Percentiles rank a stretch among this genome's conserved stretches.
phyloP scores from a whole-genome alignment of 1,140 invertebrate genomes.

The Hypothenemus hampei region DNA sequence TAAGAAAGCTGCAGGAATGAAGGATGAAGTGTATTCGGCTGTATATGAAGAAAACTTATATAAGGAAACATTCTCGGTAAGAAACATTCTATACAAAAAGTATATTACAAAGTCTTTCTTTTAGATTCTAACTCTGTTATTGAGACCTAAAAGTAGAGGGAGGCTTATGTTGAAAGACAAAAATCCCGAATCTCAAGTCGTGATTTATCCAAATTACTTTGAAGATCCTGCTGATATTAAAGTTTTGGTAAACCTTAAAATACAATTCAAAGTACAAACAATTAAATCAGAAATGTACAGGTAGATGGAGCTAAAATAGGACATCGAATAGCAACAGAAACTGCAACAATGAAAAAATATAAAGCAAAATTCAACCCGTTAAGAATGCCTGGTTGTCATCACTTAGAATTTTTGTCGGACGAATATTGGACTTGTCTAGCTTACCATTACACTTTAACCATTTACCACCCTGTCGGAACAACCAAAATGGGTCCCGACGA shows the following conservation, averaged over 20 bases:
- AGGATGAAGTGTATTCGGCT: constrained; percentile 60
- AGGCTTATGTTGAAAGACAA: constrained; percentile 58
- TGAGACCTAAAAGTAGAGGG: constrained; percentile 72
- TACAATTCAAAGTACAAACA: neutral
- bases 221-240: constrained; percentile 60
- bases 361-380: constrained; percentile 59
- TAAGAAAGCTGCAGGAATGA: constrained; percentile 60
- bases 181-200: constrained; percentile 67
- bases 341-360: constrained; percentile 57
- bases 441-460: constrained; percentile 60
- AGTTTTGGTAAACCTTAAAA: constrained; percentile 51
- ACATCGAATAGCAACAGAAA: constrained; percentile 54
- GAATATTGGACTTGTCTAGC: constrained; percentile 69
- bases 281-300: constrained; percentile 41
- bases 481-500: constrained; percentile 68
- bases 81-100: neutral
- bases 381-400: constrained; percentile 56
- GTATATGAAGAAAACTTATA: constrained; percentile 64
- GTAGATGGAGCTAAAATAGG: constrained; percentile 68
- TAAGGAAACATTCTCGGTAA: constrained; percentile 56
- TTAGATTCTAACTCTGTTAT: constrained; percentile 65
- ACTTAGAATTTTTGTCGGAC: constrained; percentile 54
- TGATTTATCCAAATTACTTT: constrained; percentile 77
- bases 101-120: constrained; percentile 46
- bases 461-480: constrained; percentile 66